Evolutionary conservation across 2,797 vertebrate species (phyloP), one percentile per base, ranked within the genome.

Genomic region (Acropternis orthonyx): DNA sequence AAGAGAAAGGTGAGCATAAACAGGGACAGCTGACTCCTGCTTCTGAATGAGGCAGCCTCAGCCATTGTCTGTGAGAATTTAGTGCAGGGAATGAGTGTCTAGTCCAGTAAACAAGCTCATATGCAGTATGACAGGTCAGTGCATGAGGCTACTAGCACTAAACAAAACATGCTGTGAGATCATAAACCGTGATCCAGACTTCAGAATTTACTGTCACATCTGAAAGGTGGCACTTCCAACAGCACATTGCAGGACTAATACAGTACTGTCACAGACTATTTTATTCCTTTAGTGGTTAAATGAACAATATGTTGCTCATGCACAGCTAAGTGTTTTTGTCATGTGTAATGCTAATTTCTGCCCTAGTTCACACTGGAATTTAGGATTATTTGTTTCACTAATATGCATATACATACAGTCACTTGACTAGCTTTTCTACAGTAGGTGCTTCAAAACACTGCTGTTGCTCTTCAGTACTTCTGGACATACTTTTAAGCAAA

Each of bases 1-100:
- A 90, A 98, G 96, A 93, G 98, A 98, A 7, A 98, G 99, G 99
- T 98, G 85, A 97, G 97, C 52, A n/a, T 22, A 24, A 58, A 10
- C 3, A 39, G 34, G 26, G 58, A 41, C 51, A 61, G n/a, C 27
- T 62, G 32, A 23, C 19, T 67, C 17, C 14, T 63, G 37, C 61
- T 61, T 51, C 46, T 7, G 2, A 51, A 10, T 26, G 21, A 27
- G 37, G 46, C n/a, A 28, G 36, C 54, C 2, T 7, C 13, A 74
- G 71, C 46, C 18, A 5, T 17, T n/a, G 24, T 7, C 27, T 30
- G 0, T 22, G 44, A 69, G 16, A 76, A 55, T 22, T 79, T 5
- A 52, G 8, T 27, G 49, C 37, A 65, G 52, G 46, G 44, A 72
- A 62, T 15, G 62, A 30, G 39, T 21, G 32, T 14, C 52, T 41